phyloP scores from a whole-genome alignment of 2,888 invertebrate species.

The Argyra leucocephala region DNA sequence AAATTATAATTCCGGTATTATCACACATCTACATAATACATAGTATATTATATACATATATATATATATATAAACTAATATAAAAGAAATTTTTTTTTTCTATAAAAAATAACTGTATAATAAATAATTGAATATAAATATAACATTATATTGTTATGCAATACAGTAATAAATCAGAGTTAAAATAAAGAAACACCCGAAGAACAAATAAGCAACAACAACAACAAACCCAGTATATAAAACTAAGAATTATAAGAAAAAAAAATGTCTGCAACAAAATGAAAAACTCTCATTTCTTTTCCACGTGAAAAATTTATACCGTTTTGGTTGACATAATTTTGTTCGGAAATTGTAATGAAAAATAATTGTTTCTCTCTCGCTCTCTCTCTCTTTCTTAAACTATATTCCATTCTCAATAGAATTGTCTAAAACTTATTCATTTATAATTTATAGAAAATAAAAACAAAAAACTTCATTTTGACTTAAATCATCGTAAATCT shows the following conservation, averaged over 20 bases:
- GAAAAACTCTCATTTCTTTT: neutral
- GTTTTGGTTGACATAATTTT: neutral
- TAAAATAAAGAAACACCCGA: neutral
- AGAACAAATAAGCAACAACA: neutral
- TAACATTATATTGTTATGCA: too few relatives aligned
- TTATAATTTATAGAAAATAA: neutral
- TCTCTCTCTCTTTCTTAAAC: neutral
- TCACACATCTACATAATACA: too few relatives aligned
- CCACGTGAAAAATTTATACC: neutral
- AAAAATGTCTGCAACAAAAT: neutral
- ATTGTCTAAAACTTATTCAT: neutral
- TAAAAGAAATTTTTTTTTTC: too few relatives aligned
- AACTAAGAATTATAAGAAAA: neutral
- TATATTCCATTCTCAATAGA: neutral
- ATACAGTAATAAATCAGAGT: neutral
- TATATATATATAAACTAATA: too few relatives aligned
- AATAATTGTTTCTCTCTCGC: neutral
- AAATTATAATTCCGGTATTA: too few relatives aligned
- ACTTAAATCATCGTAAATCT: neutral
- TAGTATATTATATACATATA: too few relatives aligned
- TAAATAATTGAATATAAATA: too few relatives aligned
- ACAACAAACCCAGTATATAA: neutral
- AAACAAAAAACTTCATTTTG: neutral
- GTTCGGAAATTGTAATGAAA: neutral
- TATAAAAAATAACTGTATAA: too few relatives aligned